Percentiles rank a stretch among this genome's conserved stretches.
Conservation (phyloP, 30 jellyfish, hydroid and myxozoan genomes). For the Chironex yamaguchii region DNA sequence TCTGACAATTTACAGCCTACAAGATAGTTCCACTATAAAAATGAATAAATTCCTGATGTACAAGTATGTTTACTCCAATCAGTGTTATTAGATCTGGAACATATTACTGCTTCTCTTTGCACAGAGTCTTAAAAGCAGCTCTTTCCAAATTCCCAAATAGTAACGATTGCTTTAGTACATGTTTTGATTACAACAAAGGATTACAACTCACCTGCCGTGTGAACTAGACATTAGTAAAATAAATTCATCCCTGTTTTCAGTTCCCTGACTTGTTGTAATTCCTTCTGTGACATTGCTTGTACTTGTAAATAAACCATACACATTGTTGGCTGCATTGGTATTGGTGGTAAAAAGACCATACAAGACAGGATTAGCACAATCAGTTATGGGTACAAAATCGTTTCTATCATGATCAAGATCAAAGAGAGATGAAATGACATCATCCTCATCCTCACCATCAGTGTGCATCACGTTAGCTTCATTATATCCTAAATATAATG, state of each 20-base stretch:
- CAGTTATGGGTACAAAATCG: constrained; percentile 42
- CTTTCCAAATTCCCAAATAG: too few species aligned
- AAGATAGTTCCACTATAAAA: too few species aligned
- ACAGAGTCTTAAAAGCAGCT: too few species aligned
- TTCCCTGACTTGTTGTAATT: constrained; percentile 39
- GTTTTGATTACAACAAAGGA: too few species aligned
- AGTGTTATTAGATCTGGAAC: too few species aligned
- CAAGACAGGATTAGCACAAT: constrained; percentile 29
- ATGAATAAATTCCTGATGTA: too few species aligned
- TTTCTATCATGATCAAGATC: constrained; percentile 24
- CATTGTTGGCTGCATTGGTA: constrained; percentile 49
- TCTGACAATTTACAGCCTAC: too few species aligned
- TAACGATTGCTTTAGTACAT: too few species aligned
- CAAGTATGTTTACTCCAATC: too few species aligned
- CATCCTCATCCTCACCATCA: too few species aligned
- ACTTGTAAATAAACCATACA: constrained; percentile 3
- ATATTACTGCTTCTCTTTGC: too few species aligned
- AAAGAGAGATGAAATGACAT: constrained; percentile 49
- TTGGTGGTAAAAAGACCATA: constrained; percentile 16
- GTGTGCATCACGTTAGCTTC: constrained; percentile 20
- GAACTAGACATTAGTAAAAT: constrained; percentile 11
- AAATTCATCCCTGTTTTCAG: constrained; percentile 34
- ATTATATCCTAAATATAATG: constrained; percentile 32
- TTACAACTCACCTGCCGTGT: too few species aligned
- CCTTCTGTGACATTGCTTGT: constrained; percentile 37